Evolutionary conservation across 2,888 invertebrate species (phyloP).

Genomic region (Eristalinus aeneus): DNA sequence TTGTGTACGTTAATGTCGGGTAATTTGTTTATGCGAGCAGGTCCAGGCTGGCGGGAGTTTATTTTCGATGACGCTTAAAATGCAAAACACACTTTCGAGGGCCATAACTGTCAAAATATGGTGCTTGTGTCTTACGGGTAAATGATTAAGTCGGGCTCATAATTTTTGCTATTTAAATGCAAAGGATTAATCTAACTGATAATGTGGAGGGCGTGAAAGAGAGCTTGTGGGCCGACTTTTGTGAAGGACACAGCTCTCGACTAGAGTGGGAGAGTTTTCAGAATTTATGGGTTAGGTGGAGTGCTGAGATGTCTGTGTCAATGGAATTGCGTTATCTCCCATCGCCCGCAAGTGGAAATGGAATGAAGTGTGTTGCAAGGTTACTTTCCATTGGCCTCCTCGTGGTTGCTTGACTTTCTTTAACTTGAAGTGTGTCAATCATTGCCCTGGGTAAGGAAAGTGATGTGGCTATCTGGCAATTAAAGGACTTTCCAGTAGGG

Average conservation of each 20-base stretch:
- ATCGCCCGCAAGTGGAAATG: neutral
- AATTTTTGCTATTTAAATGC: slow-evolving; percentile 58
- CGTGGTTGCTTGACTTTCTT: neutral
- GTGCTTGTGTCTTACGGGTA: slow-evolving; percentile 28
- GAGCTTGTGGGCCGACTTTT: neutral
- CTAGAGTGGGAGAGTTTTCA: neutral
- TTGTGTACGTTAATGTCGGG: slow-evolving; percentile 70
- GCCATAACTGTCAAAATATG: slow-evolving; percentile 63
- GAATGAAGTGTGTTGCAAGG: neutral
- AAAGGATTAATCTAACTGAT: slow-evolving; percentile 34
- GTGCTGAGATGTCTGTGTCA: neutral
- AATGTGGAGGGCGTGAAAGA: neutral
- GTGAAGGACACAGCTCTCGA: neutral
- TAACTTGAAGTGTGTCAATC: neutral
- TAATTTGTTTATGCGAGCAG: slow-evolving; percentile 67
- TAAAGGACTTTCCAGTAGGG: no score
- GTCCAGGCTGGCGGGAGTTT: neutral
- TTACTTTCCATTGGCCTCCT: neutral
- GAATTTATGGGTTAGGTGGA: neutral
- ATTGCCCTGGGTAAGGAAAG: neutral
- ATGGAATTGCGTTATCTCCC: neutral
- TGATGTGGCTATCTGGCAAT: no score
- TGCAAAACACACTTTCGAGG: slow-evolving; percentile 64
- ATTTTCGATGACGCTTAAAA: slow-evolving; percentile 65
- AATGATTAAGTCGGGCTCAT: slow-evolving; percentile 53